Percentiles rank a stretch among this genome's conserved stretches.
Evolutionary conservation across 2,113 vertebrate species (phyloP).

Genomic region (Gobio gobio): DNA sequence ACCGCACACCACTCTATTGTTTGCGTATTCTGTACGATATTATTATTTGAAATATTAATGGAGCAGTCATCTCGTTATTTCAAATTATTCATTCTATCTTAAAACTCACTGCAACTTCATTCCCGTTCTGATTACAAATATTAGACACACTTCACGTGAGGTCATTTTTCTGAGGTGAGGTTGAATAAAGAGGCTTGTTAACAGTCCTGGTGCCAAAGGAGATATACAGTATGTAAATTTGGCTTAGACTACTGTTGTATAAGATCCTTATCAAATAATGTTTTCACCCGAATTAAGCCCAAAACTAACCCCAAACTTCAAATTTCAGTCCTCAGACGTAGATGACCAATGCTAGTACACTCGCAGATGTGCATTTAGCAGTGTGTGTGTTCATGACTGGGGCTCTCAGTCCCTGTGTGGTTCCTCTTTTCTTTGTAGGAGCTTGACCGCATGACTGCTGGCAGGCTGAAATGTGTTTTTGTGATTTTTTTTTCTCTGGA

Average conservation of each 20-base stretch:
- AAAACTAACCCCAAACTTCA: not conserved
- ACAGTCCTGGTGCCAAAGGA: slow-evolving; percentile 1
- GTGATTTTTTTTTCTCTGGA: slow-evolving; percentile 45
- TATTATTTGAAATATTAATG: not conserved
- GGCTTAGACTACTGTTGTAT: not conserved
- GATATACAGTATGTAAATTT: slow-evolving; percentile 8
- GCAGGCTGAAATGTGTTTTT: slow-evolving; percentile 52
- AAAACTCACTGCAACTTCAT: slow-evolving; percentile 13
- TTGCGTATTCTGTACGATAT: slow-evolving; percentile 23
- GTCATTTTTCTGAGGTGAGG: not conserved
- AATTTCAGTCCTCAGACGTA: slow-evolving; percentile 4
- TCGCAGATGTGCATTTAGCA: slow-evolving; percentile 25
- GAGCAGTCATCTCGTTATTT: slow-evolving; percentile 30
- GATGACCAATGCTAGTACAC: not conserved
- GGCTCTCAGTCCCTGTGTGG: slow-evolving; percentile 13
- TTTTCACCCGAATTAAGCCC: not conserved
- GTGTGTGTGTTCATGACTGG: not conserved
- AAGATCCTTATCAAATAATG: not conserved
- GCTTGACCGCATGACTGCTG: slow-evolving; percentile 51
- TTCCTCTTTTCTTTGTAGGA: slow-evolving; percentile 48
- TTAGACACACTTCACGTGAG: slow-evolving; percentile 29
- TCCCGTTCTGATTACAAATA: slow-evolving; percentile 21
- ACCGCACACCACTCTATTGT: not conserved
- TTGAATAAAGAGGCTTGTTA: not conserved
- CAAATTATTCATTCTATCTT: slow-evolving; percentile 40